These are phyloP conservation scores for Gorsachius goisagi DNA, from an alignment of 2,113 vertebrate species.

Conservation along the genomic window DNA sequence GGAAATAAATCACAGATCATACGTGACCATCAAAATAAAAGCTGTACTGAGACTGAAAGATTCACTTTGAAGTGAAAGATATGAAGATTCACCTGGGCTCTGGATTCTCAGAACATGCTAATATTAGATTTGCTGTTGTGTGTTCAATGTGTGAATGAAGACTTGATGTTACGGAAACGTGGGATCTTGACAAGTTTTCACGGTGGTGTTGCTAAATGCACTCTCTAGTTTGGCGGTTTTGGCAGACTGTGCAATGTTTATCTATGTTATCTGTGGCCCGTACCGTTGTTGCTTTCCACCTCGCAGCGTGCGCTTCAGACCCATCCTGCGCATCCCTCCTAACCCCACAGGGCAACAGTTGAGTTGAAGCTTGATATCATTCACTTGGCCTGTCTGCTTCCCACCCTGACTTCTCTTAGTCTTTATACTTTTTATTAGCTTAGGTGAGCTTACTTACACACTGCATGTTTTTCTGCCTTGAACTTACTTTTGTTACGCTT, in stretches of 20 bases:
- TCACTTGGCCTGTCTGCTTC: neutral
- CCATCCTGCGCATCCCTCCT: fast-evolving
- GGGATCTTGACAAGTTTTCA: neutral
- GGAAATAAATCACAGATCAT: neutral
- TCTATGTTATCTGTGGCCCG: neutral
- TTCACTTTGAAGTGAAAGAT: neutral
- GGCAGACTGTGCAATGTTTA: neutral
- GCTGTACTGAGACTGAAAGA: neutral
- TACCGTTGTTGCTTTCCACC: neutral
- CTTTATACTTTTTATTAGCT: neutral
- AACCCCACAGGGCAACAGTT: neutral
- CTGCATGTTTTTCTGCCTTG: neutral
- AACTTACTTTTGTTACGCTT: neutral
- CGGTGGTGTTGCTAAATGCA: neutral
- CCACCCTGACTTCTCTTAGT: neutral
- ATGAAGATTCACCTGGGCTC: neutral
- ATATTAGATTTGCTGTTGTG: neutral
- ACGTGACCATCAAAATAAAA: neutral
- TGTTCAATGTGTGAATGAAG: neutral
- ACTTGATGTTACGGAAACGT: neutral
- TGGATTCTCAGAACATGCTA: neutral
- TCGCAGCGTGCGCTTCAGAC: fast-evolving
- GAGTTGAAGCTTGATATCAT: neutral
- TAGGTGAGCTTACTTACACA: neutral
- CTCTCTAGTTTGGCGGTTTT: neutral